Evolutionary conservation across 2,888 invertebrate species (phyloP), one percentile per base, ranked within the genome.

Genomic region (Andrena haemorrhoa): DNA sequence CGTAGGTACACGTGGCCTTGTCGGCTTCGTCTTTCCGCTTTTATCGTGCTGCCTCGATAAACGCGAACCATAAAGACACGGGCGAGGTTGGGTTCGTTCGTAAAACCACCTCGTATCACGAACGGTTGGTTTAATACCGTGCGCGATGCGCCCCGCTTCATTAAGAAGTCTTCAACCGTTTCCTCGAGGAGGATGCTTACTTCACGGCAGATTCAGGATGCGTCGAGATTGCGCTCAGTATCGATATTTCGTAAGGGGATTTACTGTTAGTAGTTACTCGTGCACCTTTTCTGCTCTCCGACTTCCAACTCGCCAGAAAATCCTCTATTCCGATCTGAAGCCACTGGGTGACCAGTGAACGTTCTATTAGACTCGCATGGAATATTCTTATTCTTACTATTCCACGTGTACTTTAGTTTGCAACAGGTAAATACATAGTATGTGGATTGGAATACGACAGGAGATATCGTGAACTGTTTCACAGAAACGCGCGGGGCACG

Each of bases 21-120:
- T 64, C 71, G 75, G 41, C 60, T 33, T 69, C 64, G 65, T 79
- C 69, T 74, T 82, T 29, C 56, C 35, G 76, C 71, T 69, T 79
- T 86, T 86, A 85, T 86, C 86, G 74, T 10, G 31, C n/a, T 33
- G 53, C 33, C 71, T 58, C 69, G 64, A 66, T 83, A 76, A 76
- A 66, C 69, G 31, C 23, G 47, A 41, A 70, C 61, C 74, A 61
- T 76, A 80, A 86, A 75, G 69, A 69, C 61, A 47, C 70, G 72
- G 77, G 79, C 60, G 79, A 75, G 76, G 71, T 35, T 56, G 61
- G 29, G 76, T 31, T 35, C n/a, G 73, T 41, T 53, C 60, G 56
- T 58, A 75, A 56, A 87, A 88, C 73, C 66, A 64, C 41, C 70
- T 74, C 41, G 71, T 87, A 87, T 87, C 85, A 41, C 74, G 58